Evolutionary conservation across 2,797 vertebrate species (phyloP).

Genomic region (Enoplosus armatus): DNA sequence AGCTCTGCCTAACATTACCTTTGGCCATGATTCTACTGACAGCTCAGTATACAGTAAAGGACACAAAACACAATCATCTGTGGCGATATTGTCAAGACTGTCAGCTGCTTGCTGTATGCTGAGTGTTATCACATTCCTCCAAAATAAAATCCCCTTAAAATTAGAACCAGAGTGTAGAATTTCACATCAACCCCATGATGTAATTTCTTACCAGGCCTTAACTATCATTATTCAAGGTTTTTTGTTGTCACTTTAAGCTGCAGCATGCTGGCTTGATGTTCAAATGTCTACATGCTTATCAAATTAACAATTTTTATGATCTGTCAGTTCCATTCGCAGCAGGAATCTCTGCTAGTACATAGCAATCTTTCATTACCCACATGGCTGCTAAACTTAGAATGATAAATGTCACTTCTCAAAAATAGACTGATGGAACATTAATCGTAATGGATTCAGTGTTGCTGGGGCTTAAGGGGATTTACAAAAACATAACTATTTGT

Average conservation of each 20-base stretch:
- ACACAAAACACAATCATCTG: slow-evolving; percentile 21
- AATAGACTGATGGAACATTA: slow-evolving; percentile 60
- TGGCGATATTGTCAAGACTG: slow-evolving; percentile 11
- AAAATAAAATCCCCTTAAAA: slow-evolving; percentile 38
- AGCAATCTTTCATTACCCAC: slow-evolving; percentile 56
- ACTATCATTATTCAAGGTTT: slow-evolving; percentile 1
- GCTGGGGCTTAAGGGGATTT: slow-evolving; percentile 39
- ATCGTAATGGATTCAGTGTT: slow-evolving; percentile 42
- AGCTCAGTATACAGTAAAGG: neutral
- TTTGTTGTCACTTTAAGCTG: slow-evolving; percentile 24
- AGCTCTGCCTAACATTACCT: neutral
- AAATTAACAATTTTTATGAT: slow-evolving; percentile 64
- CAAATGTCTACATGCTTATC: slow-evolving; percentile 39
- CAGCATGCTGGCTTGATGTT: slow-evolving; percentile 18
- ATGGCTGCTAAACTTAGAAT: slow-evolving; percentile 60
- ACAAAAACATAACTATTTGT: slow-evolving; percentile 30
- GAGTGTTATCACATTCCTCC: slow-evolving; percentile 10
- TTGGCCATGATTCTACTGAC: neutral
- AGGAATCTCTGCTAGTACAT: slow-evolving; percentile 25
- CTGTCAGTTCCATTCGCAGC: slow-evolving; percentile 49
- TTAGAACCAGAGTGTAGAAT: slow-evolving; percentile 6
- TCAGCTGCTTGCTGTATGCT: slow-evolving; percentile 4
- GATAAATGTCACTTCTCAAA: slow-evolving; percentile 59
- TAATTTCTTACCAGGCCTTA: slow-evolving; percentile 15
- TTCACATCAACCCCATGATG: slow-evolving; percentile 24